Percentiles rank a stretch among this genome's conserved stretches.
phyloP scores from a whole-genome alignment of 2,888 invertebrate species.

The Hyalella azteca region DNA sequence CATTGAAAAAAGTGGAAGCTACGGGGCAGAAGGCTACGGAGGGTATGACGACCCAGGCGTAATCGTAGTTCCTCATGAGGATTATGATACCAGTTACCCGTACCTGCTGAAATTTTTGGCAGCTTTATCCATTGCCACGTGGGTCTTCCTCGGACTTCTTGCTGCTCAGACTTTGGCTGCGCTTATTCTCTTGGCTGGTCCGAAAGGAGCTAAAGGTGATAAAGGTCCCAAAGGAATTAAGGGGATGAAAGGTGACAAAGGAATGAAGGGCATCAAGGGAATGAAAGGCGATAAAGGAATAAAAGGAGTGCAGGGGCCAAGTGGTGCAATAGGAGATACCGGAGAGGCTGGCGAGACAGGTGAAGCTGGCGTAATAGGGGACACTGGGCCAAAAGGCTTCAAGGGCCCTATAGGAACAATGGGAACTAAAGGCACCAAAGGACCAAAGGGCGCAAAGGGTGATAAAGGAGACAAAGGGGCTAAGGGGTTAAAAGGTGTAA shows the following conservation, averaged over 20 bases:
- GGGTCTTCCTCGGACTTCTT: neutral
- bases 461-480: neutral
- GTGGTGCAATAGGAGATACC: neutral
- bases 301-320: neutral
- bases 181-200: neutral
- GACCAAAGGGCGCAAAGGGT: neutral
- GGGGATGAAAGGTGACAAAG: neutral
- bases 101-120: neutral
- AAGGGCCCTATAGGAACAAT: neutral
- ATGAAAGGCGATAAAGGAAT: neutral
- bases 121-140: neutral
- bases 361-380: neutral
- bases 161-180: neutral
- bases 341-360: neutral
- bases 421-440: neutral
- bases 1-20: slow-evolving; percentile 3
- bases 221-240: neutral
- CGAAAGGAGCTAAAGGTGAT: neutral
- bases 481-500: neutral
- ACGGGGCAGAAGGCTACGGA: neutral
- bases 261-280: neutral
- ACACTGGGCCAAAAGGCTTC: neutral
- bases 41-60: neutral
- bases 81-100: neutral
- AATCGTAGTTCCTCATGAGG: neutral